A percentile compares a stretch with the other conserved stretches of the same genome.
phyloP scores from a whole-genome alignment of 2,797 vertebrate genomes.

The Pangasius djambal region DNA sequence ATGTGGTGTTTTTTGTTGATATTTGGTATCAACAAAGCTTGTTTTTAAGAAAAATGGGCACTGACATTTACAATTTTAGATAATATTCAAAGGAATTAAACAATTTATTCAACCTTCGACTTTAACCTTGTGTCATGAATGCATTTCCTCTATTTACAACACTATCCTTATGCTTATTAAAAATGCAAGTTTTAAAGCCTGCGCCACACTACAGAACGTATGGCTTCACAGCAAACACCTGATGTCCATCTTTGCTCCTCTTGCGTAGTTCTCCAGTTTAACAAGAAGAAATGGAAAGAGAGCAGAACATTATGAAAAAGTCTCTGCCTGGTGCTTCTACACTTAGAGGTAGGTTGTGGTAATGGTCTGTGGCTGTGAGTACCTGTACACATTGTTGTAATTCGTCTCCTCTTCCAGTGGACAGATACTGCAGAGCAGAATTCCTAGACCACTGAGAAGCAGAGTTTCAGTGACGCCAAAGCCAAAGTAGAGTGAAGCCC shows the following conservation, averaged over 20 bases:
- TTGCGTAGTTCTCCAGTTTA: background rate
- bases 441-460: conserved; percentile 77
- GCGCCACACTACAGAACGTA: background rate
- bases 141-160: too few relatives aligned
- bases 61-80: background rate
- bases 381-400: conserved; percentile 67
- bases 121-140: too few relatives aligned
- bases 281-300: conserved; percentile 20
- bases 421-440: conserved; percentile 81
- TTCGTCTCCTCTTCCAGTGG: conserved; percentile 63
- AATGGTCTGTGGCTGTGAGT: conserved; percentile 63
- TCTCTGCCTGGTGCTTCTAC: conserved; percentile 34
- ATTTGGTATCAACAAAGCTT: background rate
- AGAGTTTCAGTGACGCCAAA: conserved; percentile 83
- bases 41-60: background rate
- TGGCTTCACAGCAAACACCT: background rate
- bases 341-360: conserved; percentile 72
- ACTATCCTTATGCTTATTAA: too few relatives aligned
- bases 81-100: background rate
- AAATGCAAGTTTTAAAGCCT: background rate
- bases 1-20: background rate
- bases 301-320: conserved; percentile 28
- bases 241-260: background rate
- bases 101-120: background rate
- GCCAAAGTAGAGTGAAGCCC: conserved; percentile 86